Evolutionary conservation across 2,888 invertebrate species (phyloP).

Genomic region (Microdon myrmicae): DNA sequence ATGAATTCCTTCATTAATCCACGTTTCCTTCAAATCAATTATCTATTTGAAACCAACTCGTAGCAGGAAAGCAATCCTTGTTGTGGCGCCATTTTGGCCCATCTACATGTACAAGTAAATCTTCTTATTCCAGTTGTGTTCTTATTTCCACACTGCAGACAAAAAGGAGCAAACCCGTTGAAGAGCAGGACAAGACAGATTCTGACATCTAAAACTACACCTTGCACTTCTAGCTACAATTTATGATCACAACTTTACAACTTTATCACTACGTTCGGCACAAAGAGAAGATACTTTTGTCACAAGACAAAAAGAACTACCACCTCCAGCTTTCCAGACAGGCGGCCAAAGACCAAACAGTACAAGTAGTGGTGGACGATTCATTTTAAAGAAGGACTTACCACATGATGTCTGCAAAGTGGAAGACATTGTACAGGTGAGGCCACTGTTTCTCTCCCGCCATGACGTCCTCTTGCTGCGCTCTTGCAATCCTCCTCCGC

Average conservation of each 20-base stretch:
- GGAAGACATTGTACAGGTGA: constrained; percentile 23
- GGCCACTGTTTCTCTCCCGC: constrained; percentile 8
- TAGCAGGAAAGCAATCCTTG: constrained; percentile 27
- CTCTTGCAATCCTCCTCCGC: too few relatives aligned
- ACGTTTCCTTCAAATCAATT: constrained; percentile 41
- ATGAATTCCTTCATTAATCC: too few relatives aligned
- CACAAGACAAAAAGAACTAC: constrained; percentile 4
- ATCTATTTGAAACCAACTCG: constrained; percentile 39
- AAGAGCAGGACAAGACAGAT: constrained; percentile 9
- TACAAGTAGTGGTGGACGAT: constrained; percentile 10
- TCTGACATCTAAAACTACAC: constrained; percentile 51
- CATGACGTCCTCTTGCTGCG: too few relatives aligned
- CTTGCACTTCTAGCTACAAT: constrained; percentile 48
- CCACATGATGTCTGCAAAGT: constrained; percentile 19
- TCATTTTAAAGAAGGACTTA: constrained; percentile 24
- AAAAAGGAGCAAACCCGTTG: constrained; percentile 7
- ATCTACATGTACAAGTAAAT: constrained; percentile 4
- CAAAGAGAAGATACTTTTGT: constrained; percentile 42
- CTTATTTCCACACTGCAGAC: constrained; percentile 1
- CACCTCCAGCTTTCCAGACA: too few relatives aligned
- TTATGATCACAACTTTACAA: constrained; percentile 52
- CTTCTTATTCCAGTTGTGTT: constrained; percentile 2
- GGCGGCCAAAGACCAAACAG: not conserved
- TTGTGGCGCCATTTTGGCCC: constrained; percentile 36
- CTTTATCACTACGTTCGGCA: constrained; percentile 41